A percentile compares a stretch with the other conserved stretches of the same genome.
These are phyloP conservation scores for Catharus minimus DNA, from an alignment of 2,113 vertebrate genomes.

Conservation along the genomic window DNA sequence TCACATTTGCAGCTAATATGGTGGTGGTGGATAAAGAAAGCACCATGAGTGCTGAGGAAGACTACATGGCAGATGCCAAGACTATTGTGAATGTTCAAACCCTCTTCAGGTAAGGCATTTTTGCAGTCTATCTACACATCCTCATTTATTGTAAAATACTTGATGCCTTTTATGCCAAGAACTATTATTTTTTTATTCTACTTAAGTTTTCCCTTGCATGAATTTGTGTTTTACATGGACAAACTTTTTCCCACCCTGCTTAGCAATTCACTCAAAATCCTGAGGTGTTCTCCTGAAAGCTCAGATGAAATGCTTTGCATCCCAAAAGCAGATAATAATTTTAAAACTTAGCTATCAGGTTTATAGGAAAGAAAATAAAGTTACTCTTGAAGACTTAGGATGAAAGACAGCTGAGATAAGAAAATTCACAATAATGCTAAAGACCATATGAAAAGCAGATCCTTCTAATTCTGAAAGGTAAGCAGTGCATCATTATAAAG, in stretches of 20 bases:
- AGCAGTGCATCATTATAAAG: neutral
- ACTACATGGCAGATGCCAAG: conserved; percentile 98
- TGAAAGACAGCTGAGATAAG: neutral
- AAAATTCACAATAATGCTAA: neutral
- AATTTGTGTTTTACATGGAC: neutral
- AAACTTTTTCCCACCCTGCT: neutral
- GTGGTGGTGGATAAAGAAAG: conserved; percentile 98
- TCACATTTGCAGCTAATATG: conserved; percentile 96
- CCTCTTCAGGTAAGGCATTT: conserved; percentile 86
- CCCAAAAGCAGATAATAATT: neutral
- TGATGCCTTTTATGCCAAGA: neutral
- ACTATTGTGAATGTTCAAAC: conserved; percentile 98
- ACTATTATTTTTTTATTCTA: neutral
- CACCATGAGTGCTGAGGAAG: conserved; percentile 97
- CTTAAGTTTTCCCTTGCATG: neutral
- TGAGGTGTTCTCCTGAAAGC: neutral
- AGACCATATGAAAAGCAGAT: neutral
- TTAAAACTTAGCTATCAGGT: neutral
- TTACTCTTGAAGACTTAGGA: neutral
- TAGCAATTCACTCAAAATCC: neutral
- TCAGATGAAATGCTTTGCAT: neutral
- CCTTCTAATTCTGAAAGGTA: neutral
- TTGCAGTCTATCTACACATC: neutral
- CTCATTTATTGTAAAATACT: neutral
- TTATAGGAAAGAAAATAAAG: neutral